These are phyloP conservation scores for Serinus canaria DNA, from an alignment of 2,113 vertebrate genomes.

Conservation along the genomic window DNA sequence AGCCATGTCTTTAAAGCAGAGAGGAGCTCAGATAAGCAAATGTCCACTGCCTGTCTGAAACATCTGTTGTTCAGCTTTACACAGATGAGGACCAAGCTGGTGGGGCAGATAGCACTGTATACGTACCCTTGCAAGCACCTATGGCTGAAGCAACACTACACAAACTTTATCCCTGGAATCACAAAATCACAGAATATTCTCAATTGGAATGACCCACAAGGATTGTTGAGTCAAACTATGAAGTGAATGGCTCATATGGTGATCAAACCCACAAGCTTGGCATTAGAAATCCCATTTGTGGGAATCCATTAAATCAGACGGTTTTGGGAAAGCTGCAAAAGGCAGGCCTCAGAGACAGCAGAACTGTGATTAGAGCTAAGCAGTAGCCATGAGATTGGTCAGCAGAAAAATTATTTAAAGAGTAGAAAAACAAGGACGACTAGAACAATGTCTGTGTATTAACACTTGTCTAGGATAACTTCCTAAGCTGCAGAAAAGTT, in stretches of 20 bases:
- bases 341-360: too few species aligned
- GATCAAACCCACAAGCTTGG: background rate
- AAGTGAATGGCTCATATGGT: background rate
- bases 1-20: background rate
- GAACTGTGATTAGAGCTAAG: too few species aligned
- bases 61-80: background rate
- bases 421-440: too few species aligned
- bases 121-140: background rate
- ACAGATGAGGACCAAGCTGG: background rate
- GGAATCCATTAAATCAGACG: too few species aligned
- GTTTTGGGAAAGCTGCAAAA: too few species aligned
- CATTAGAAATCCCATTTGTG: background rate
- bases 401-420: too few species aligned
- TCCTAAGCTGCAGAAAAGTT: too few species aligned
- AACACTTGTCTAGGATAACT: background rate
- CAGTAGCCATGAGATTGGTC: too few species aligned
- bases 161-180: background rate
- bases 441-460: too few species aligned
- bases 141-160: background rate
- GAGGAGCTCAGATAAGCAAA: background rate
- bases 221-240: background rate
- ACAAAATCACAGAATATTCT: background rate
- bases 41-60: background rate
- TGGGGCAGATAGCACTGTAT: background rate
- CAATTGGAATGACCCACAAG: background rate